Evolutionary conservation across 2,797 vertebrate genomes (phyloP), one percentile per base, ranked within the genome.

Genomic region (Gorsachius magnificus): DNA sequence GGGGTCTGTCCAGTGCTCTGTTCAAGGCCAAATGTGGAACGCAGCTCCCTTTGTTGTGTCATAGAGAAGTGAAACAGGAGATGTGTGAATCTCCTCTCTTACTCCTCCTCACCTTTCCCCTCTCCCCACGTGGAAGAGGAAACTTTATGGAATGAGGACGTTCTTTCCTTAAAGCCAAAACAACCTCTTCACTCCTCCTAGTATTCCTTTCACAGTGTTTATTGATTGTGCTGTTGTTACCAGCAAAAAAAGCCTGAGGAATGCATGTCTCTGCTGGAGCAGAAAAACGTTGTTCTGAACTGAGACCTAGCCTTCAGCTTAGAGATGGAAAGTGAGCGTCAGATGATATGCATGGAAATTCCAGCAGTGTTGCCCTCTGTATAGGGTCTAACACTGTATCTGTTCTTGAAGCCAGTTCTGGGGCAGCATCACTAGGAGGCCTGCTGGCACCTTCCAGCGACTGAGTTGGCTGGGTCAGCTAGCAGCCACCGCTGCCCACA

Each of bases 11-110:
- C 77, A 60, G 56, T 0, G 0, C 46, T 74, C 41, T 6, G 1
- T 46, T 87, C 58, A 54, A 51, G 45, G 38, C 31, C 36, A 48
- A 33, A 45, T 57, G 22, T 54, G 36, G 71, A 84, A 80, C 0
- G 0, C 22, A 50, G 1, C 16, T 79, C 66, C 25, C 17, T 65
- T 45, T 24, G 1, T 19, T 45, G 22, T 16, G 4, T 18, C 2
- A 1, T 2, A 36, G 28, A 65, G 48, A 83, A 54, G 31, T 54
- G 78, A 89, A 93, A 84, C 0, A 0, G n/a, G 15, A 88, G 29
- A 54, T 21, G 20, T 26, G 14, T 53, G 43, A 53, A 6, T 43
- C 19, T 75, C 12, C 38, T 61, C 12, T 71, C 70, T 35, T 83
- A 43, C 7, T 16, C 19, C 38, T 89, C 70, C 35, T 38, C 16